These are phyloP conservation scores for Amphiura filiformis DNA, from an alignment of 35 echinoderm and acorn worm genomes.

Conservation along the genomic window DNA sequence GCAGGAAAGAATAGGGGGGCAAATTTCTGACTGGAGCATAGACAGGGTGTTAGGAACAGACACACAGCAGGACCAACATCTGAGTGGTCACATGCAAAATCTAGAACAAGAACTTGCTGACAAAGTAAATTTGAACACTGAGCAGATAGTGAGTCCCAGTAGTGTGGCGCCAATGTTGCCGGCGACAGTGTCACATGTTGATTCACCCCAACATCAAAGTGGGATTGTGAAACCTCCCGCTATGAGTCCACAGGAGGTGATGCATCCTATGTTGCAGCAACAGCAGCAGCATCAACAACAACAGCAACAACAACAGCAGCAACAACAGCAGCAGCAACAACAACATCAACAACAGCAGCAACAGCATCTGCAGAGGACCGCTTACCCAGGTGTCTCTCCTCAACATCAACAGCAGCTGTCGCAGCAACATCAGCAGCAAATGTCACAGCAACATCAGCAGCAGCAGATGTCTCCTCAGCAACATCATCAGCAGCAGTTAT, in stretches of 20 bases:
- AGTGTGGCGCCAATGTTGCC: not conserved
- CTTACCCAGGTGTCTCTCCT: not conserved
- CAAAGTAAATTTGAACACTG: not conserved
- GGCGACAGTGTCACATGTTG: not conserved
- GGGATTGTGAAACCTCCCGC: not conserved
- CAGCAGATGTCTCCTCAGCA: not conserved
- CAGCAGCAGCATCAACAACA: not conserved
- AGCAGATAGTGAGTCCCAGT: not conserved
- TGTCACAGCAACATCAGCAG: not conserved
- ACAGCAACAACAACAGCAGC: not conserved
- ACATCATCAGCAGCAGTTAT: no score
- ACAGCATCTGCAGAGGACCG: not conserved
- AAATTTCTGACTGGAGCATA: constrained; percentile 1
- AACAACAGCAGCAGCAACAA: not conserved
- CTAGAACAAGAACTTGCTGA: not conserved
- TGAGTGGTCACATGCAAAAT: not conserved
- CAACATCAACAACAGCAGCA: not conserved
- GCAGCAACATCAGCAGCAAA: not conserved
- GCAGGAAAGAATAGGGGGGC: no score
- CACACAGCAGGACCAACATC: not conserved
- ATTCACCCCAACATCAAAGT: not conserved
- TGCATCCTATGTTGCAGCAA: not conserved
- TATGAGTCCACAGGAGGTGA: not conserved
- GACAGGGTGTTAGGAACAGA: not conserved
- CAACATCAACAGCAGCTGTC: not conserved